Evolutionary conservation across 2,797 vertebrate species (phyloP).

Genomic region (Premnoplex brunnescens): DNA sequence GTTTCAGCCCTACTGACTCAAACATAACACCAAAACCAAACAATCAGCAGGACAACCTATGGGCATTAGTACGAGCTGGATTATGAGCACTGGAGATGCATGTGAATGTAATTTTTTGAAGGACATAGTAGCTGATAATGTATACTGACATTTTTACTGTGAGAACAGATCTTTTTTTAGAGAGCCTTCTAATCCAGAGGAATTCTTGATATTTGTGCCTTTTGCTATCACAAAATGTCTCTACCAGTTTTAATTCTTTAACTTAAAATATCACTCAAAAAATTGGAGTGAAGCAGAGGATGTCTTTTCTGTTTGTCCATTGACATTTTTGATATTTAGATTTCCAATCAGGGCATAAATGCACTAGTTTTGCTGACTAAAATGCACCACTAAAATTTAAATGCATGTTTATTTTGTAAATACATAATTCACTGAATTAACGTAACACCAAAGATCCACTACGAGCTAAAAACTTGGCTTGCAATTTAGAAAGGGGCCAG

Average conservation of each 20-base stretch:
- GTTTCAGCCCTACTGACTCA: not conserved
- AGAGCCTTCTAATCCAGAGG: not conserved
- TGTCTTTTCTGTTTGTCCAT: conserved; percentile 5
- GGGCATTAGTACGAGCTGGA: not conserved
- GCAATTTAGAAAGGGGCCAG: not conserved
- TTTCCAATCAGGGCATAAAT: not conserved
- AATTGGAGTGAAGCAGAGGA: not conserved
- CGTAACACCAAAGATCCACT: conserved; percentile 26
- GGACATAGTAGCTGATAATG: not conserved
- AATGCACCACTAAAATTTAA: conserved; percentile 28
- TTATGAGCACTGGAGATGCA: not conserved
- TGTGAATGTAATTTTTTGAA: not conserved
- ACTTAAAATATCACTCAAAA: not conserved
- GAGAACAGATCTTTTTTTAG: not conserved
- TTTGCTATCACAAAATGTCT: not conserved
- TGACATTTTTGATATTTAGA: conserved; percentile 39
- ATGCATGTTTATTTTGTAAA: conserved; percentile 44
- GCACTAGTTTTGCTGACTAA: not conserved
- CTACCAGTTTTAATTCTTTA: not conserved
- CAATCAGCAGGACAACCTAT: not conserved
- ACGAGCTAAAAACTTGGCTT: not conserved
- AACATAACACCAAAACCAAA: not conserved
- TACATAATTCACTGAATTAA: conserved; percentile 46
- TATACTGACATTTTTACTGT: not conserved
- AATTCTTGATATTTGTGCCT: not conserved